Percentiles rank a stretch among this genome's conserved stretches.
These are phyloP conservation scores for Homarus americanus DNA, from an alignment of 1,140 invertebrate species.

Conservation along the genomic window DNA sequence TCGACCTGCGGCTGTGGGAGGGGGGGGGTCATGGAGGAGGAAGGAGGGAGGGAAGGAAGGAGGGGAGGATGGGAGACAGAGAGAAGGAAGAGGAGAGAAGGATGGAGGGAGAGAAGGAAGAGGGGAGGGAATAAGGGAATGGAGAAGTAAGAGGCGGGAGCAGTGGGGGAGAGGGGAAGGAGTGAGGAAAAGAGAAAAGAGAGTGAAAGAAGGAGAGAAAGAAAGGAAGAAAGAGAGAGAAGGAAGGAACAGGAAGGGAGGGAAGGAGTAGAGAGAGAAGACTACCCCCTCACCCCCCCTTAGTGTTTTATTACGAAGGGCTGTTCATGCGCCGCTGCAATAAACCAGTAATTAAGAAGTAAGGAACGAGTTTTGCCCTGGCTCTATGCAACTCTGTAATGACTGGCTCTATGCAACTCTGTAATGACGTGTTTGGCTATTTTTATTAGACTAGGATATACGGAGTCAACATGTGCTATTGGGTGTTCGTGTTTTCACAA, in stretches of 20 bases:
- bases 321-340: background rate
- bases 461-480: background rate
- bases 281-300: too few relatives aligned
- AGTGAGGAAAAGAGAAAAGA: too few relatives aligned
- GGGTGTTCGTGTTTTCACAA: background rate
- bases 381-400: background rate
- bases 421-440: background rate
- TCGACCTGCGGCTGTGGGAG: background rate
- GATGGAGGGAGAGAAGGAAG: too few relatives aligned
- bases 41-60: background rate
- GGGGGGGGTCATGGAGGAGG: too few relatives aligned
- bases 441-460: background rate
- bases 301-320: background rate
- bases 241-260: background rate
- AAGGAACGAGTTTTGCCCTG: background rate
- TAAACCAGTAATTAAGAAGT: background rate
- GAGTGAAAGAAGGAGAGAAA: too few relatives aligned
- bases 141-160: too few relatives aligned
- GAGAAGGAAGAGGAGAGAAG: background rate
- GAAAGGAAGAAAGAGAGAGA: too few relatives aligned
- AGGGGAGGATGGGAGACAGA: too few relatives aligned
- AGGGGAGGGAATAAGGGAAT: too few relatives aligned
- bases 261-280: too few relatives aligned
- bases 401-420: background rate
- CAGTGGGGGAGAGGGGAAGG: background rate